Percentiles rank a stretch among this genome's conserved stretches.
These are phyloP conservation scores for Uria aalge DNA, from an alignment of 2,113 vertebrate genomes.

Conservation along the genomic window DNA sequence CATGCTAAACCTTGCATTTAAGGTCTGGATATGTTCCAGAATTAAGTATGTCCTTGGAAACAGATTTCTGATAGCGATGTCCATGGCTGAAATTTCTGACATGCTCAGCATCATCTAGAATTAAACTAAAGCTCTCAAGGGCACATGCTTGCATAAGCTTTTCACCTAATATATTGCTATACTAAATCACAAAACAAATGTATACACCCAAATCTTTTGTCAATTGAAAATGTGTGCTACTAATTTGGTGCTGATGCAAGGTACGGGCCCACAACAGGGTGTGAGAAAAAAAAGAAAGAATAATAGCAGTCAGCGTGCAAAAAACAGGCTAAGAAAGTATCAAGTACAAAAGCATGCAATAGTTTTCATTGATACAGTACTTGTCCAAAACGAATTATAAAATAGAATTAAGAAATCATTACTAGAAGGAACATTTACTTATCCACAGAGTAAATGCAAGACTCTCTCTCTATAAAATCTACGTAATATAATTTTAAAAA, in stretches of 20 bases:
- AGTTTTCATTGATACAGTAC: background rate
- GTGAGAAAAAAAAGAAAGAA: background rate
- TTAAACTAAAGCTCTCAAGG: slow-evolving; percentile 16
- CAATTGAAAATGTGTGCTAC: background rate
- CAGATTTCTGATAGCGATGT: background rate
- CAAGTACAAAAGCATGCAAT: background rate
- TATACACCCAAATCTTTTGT: background rate
- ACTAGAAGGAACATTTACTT: background rate
- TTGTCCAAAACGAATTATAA: background rate
- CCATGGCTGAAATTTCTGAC: slow-evolving; percentile 14
- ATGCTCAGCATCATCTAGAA: slow-evolving; percentile 19
- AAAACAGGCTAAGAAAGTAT: background rate
- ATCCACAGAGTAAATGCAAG: background rate
- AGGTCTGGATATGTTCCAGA: slow-evolving; percentile 7
- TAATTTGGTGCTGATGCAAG: background rate
- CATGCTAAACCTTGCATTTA: slow-evolving; percentile 27
- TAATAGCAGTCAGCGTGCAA: background rate
- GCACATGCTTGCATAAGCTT: slow-evolving; percentile 1
- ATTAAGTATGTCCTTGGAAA: slow-evolving; percentile 18
- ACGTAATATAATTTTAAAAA: background rate
- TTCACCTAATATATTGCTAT: background rate
- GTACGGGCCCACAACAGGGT: background rate
- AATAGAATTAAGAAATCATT: slow-evolving; percentile 14
- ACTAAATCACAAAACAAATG: slow-evolving; percentile 6
- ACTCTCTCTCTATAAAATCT: background rate